Evolutionary conservation across 2,113 vertebrate genomes (phyloP), one percentile per base, ranked within the genome.

Genomic region (Hirundichthys speculiger): DNA sequence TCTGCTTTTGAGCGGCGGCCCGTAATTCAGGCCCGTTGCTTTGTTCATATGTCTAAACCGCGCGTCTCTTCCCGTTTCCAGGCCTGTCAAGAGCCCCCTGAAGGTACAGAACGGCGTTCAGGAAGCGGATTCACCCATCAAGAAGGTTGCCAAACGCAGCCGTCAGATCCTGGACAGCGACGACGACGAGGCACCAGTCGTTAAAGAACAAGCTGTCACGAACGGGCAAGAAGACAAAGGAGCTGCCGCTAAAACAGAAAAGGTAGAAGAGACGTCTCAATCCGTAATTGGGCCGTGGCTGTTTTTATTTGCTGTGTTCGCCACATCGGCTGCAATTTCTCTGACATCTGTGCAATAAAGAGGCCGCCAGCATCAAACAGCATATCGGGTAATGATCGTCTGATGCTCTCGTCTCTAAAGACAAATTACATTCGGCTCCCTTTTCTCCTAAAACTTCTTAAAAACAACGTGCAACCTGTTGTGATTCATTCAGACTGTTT

Each of bases 101-200:
- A 94, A 94, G 73, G 90, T 92, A 53, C 87, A 90, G 80, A 97
- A 95, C 13, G 88, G 91, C 15, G 79, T 69, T 13, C 71, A 47
- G 0, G 90, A 91, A 13, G 20, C 34, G 0, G 90, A 94, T 13
- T 94, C 93, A 0, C 91, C 94, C 0, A 41, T 94, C 49, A 96
- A 94, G 77, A 91, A 90, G 50, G 75, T 75, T 0, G 51, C 64
- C 20, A 94, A 92, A 76, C 94, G 90, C 70, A 76, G 84, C 64
- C 89, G 85, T 3, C 88, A 80, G 52, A 83, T 93, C 64, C 1
- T 95, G 54, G 92, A 94, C 73, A 95, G 94, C 1, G 93, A 95
- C 0, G 94, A 93, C 0, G 95, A 95, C 4, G 94, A 94, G 1
- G 77, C 68, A 0, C 83, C 90, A 0, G 65, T 57, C 0, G 71